Percentiles rank a stretch among this genome's conserved stretches.
Conservation (phyloP, 1,140 invertebrate genomes). For the Amyelois transitella region DNA sequence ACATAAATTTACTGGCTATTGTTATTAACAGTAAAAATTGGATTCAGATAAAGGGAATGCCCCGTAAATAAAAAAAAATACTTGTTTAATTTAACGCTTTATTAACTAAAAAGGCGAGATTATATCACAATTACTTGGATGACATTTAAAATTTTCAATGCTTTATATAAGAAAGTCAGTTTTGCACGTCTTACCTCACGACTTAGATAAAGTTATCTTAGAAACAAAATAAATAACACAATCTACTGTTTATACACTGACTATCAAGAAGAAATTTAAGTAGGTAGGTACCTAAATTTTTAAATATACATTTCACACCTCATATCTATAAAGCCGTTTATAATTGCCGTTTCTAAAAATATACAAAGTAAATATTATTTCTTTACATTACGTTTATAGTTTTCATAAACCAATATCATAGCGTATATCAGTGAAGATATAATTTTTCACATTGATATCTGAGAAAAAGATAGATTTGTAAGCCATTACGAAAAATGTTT, state of each 20-base stretch:
- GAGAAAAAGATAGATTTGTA: no score
- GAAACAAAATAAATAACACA: background rate
- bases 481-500: no score
- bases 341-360: no score
- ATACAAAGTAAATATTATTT: no score
- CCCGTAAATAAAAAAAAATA: background rate
- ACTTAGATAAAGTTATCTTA: background rate
- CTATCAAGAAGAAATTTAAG: background rate
- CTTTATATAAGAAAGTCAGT: background rate
- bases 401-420: no score
- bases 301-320: background rate
- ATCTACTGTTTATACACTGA: background rate
- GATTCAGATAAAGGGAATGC: background rate
- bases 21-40: no score
- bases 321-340: no score
- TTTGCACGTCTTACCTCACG: constrained; percentile 3
- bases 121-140: constrained; percentile 53
- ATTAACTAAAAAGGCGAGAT: constrained; percentile 28
- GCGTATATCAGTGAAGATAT: no score
- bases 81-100: background rate
- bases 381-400: no score
- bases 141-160: constrained; percentile 20
- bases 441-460: no score
- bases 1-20: no score
- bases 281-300: background rate